Base-by-base conservation (phyloP, 2,797 vertebrate species). In the Anableps anableps region DNA sequence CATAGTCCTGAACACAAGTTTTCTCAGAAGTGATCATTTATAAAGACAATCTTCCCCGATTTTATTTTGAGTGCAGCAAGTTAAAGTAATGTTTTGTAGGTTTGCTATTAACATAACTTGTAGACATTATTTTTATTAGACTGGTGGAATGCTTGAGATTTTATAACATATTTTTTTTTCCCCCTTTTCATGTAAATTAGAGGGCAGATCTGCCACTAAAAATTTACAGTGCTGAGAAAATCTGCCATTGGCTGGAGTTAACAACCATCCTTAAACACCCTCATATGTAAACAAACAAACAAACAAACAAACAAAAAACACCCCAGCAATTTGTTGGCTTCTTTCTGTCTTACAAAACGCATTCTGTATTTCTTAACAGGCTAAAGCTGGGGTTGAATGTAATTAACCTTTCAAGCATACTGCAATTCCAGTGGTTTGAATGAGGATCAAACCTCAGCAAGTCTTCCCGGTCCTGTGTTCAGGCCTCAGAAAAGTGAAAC, bases 21-120 rank as follows among this genome's bases (percentile, higher is more conserved):
- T 68, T 23, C 36, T 23, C 64, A 41, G 5, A 62, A 62, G 86
- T 88, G 88, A 88, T 88, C 88, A 72, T 75, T 84, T 75, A 86
- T 68, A 72, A 36, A 64, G 43, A 70, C 43, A 70, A 14, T 70
- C 26, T 70, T 45, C 0, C 66, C 5, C 45, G n/a, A 45, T 71
- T 70, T 43, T 13, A 43, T 70, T n/a, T n/a, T n/a, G 2, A 51
- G 3, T 66, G 8, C 62, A 76, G 21, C 14, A 50, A 38, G 47
- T 9, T 36, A 26, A 48, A 50, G 60, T 31, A 48, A 26, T 34
- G 26, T 26, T 1, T 16, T 26, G 0, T n/a, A 16, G 17, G 4
- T n/a, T 48, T 45, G 45, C 14, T 17, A 34, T 50, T 5, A 34
- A 29, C 14, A 11, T 10, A 64, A 29, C 14, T 43, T 26, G 16